These are phyloP conservation scores for Erpetoichthys calabaricus DNA, from an alignment of 2,797 vertebrate species.

Conservation along the genomic window DNA sequence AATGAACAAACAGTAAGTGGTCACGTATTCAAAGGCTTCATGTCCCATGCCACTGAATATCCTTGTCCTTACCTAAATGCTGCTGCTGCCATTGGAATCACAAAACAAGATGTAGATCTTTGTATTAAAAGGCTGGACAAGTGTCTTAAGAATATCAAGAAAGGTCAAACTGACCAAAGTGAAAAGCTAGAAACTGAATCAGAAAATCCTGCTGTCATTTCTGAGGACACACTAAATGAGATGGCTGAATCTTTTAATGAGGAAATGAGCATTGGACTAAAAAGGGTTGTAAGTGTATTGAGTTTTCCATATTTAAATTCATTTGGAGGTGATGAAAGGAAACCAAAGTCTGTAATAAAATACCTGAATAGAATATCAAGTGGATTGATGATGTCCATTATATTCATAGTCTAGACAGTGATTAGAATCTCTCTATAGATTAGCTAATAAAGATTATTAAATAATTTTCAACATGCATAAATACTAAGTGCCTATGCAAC, in stretches of 20 bases:
- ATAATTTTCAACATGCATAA: too few species aligned
- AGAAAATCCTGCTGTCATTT: constrained; percentile 3
- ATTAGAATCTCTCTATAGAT: too few species aligned
- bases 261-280: background rate
- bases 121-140: constrained; percentile 85
- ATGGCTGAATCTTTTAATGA: constrained; percentile 5
- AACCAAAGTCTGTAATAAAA: too few species aligned
- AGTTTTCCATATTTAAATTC: too few species aligned
- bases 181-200: constrained; percentile 12
- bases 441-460: too few species aligned
- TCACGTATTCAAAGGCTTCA: constrained; percentile 80
- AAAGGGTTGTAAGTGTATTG: background rate
- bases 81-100: constrained; percentile 83
- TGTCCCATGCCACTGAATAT: constrained; percentile 77
- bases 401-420: too few species aligned
- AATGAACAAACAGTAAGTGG: constrained; percentile 69
- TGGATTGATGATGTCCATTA: too few species aligned
- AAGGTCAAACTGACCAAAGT: constrained; percentile 32
- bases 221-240: background rate
- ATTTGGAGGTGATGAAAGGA: too few species aligned
- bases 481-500: too few species aligned
- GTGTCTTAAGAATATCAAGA: constrained; percentile 66
- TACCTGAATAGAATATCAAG: too few species aligned
- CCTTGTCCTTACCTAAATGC: constrained; percentile 87
- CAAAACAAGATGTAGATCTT: constrained; percentile 65